Percentiles rank a stretch among this genome's conserved stretches.
Conservation (phyloP, 2,888 invertebrate species). For the Allophyes oxyacanthae region DNA sequence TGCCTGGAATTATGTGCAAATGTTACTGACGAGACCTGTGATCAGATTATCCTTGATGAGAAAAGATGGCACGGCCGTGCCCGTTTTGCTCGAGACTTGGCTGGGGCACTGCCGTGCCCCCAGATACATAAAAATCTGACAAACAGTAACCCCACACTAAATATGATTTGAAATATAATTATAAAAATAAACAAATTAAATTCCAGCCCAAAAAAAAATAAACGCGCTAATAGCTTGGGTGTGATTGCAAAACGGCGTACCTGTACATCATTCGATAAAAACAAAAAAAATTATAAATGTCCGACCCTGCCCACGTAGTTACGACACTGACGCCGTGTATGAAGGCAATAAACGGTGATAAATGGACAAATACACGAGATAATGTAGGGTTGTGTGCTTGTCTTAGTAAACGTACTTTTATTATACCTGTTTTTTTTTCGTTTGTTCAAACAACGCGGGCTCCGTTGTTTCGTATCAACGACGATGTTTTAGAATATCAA, state of each 20-base stretch:
- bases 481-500: too few relatives aligned
- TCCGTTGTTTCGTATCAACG: not conserved
- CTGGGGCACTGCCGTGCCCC: too few relatives aligned
- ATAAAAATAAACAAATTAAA: too few relatives aligned
- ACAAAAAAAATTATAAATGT: slow-evolving; percentile 39
- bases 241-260: slow-evolving; percentile 19
- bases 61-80: too few relatives aligned
- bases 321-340: slow-evolving; percentile 31
- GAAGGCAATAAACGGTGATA: slow-evolving; percentile 52
- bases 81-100: too few relatives aligned
- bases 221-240: slow-evolving; percentile 16
- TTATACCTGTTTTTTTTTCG: slow-evolving; percentile 17
- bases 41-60: too few relatives aligned
- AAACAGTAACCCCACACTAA: too few relatives aligned
- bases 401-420: slow-evolving; percentile 23
- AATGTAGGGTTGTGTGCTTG: slow-evolving; percentile 38
- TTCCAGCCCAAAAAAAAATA: not conserved
- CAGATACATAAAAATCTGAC: too few relatives aligned
- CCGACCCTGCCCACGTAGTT: slow-evolving; percentile 42
- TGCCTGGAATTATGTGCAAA: too few relatives aligned
- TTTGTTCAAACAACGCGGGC: slow-evolving; percentile 1
- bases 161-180: too few relatives aligned
- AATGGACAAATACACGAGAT: slow-evolving; percentile 49
- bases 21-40: too few relatives aligned
- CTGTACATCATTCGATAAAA: slow-evolving; percentile 24